phyloP scores from a whole-genome alignment of 1,140 invertebrate species.

The Drosophila teissieri region DNA sequence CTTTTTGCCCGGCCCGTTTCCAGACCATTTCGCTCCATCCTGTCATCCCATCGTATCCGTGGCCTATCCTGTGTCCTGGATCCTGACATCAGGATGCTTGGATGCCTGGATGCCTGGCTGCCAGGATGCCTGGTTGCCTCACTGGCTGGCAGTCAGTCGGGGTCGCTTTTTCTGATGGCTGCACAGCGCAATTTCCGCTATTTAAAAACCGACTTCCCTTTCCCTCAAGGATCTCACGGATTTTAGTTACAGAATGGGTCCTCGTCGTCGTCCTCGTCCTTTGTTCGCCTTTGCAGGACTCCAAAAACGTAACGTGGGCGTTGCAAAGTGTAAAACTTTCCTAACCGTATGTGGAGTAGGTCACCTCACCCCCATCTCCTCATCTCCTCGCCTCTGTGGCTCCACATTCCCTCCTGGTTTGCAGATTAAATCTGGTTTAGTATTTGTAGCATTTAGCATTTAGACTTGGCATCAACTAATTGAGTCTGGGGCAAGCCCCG shows the following conservation, averaged over 20 bases:
- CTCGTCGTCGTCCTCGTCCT: constrained; percentile 25
- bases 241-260: constrained; percentile 54
- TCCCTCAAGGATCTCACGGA: constrained; percentile 13
- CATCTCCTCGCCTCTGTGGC: neutral
- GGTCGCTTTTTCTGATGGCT: constrained; percentile 70
- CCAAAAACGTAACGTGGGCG: constrained; percentile 13
- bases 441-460: constrained; percentile 50
- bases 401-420: neutral
- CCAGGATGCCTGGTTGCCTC: neutral
- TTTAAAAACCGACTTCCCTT: constrained; percentile 77
- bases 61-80: constrained; percentile 25
- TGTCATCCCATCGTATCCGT: constrained; percentile 20
- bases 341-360: constrained; percentile 34
- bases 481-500: constrained; percentile 42
- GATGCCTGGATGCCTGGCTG: neutral
- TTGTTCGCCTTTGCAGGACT: constrained; percentile 27
- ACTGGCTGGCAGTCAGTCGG: constrained; percentile 35
- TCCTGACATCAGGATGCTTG: neutral
- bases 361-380: neutral
- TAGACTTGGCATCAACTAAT: constrained; percentile 41
- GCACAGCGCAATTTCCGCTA: constrained; percentile 80
- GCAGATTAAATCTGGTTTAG: constrained; percentile 43
- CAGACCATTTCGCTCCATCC: constrained; percentile 5
- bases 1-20: constrained; percentile 33
- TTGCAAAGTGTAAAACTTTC: constrained; percentile 39